These are phyloP conservation scores for Heliconius ethilla DNA, from an alignment of 2,888 invertebrate species.

Conservation along the genomic window DNA sequence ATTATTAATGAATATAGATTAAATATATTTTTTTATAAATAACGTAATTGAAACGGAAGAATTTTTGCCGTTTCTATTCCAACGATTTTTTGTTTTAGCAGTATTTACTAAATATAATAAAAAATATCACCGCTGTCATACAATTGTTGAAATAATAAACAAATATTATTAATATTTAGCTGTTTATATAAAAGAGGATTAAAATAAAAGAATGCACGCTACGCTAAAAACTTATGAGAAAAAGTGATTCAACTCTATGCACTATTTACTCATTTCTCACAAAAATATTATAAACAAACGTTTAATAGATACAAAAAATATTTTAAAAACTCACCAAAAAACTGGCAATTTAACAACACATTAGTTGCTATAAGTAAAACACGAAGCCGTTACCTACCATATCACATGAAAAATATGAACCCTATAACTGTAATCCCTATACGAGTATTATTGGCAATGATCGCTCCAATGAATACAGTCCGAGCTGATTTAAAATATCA, in stretches of 20 bases:
- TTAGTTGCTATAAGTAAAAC: neutral
- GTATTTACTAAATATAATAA: neutral
- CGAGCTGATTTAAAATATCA: conserved; percentile 79
- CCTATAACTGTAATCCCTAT: conserved; percentile 32
- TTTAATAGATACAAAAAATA: neutral
- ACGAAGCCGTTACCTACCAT: conserved; percentile 21
- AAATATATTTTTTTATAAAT: neutral
- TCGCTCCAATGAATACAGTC: conserved; percentile 48
- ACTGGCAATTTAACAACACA: neutral
- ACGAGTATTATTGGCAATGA: conserved; percentile 32
- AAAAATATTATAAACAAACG: neutral
- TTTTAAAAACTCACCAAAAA: neutral
- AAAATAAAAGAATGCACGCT: neutral
- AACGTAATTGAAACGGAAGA: neutral
- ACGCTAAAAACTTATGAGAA: neutral
- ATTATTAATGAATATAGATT: neutral
- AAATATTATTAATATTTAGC: neutral
- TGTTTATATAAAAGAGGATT: neutral
- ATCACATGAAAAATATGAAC: conserved; percentile 16
- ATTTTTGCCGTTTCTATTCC: neutral
- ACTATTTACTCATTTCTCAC: neutral
- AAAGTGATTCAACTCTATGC: neutral
- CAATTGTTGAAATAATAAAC: neutral
- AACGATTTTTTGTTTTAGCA: neutral
- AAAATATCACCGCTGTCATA: neutral